Evolutionary conservation across 2,113 vertebrate species (phyloP).

Genomic region (Tautogolabrus adspersus): DNA sequence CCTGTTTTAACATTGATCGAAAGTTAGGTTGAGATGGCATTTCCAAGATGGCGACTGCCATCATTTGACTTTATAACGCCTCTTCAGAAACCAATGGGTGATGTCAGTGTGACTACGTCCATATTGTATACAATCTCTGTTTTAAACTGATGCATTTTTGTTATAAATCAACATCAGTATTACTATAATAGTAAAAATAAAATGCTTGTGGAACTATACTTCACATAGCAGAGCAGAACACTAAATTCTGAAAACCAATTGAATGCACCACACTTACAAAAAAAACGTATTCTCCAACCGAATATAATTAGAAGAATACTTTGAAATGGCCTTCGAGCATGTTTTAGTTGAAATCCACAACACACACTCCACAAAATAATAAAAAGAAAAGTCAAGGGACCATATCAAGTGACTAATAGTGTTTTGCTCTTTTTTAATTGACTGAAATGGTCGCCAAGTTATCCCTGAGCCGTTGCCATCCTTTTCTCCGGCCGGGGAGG

Average conservation of each 20-base stretch:
- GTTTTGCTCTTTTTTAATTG: constrained; percentile 48
- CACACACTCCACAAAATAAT: neutral
- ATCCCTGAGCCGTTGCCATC: constrained; percentile 33
- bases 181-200: no score
- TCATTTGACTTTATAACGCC: no score
- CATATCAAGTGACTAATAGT: constrained; percentile 31
- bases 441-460: constrained; percentile 26
- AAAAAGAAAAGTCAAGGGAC: neutral
- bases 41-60: no score
- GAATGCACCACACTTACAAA: neutral
- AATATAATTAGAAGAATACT: neutral
- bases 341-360: neutral
- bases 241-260: neutral
- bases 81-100: no score
- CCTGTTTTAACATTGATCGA: no score
- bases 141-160: no score
- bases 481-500: constrained; percentile 33
- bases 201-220: neutral
- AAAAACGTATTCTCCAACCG: neutral
- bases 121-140: no score
- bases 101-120: no score
- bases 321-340: neutral
- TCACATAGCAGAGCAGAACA: neutral
- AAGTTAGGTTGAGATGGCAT: no score
- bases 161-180: no score